These are phyloP conservation scores for Galerucella nymphaeae DNA, from an alignment of 2,888 invertebrate genomes.

Conservation along the genomic window DNA sequence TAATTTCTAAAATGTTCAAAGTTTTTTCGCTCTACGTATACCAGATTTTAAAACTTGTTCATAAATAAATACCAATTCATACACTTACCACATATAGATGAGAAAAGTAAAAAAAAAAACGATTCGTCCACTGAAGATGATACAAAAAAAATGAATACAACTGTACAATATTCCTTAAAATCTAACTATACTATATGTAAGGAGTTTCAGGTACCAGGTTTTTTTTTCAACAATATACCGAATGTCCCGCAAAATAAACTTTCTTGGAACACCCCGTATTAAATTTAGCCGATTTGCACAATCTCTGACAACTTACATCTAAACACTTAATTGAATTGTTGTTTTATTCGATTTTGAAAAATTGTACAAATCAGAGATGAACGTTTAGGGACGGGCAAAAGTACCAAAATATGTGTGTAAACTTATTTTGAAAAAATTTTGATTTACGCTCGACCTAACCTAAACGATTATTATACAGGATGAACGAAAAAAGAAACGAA, in stretches of 20 bases:
- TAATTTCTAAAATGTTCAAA: background rate
- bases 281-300: constrained; percentile 38
- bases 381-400: constrained; percentile 25
- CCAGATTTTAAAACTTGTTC: background rate
- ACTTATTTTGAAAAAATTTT: constrained; percentile 23
- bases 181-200: constrained; percentile 54
- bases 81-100: constrained; percentile 27
- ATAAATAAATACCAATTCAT: constrained; percentile 10
- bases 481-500: background rate
- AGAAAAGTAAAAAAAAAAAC: constrained; percentile 21
- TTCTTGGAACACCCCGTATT: background rate
- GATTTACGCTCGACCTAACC: constrained; percentile 29
- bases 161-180: constrained; percentile 50
- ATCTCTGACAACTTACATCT: constrained; percentile 18
- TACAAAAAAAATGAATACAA: constrained; percentile 37
- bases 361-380: constrained; percentile 21
- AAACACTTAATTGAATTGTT: constrained; percentile 31
- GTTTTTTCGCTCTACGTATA: background rate
- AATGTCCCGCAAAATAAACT: constrained; percentile 13
- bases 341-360: constrained; percentile 6
- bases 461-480: constrained; percentile 17
- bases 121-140: constrained; percentile 23
- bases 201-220: constrained; percentile 57
- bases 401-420: background rate
- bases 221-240: constrained; percentile 42